phyloP scores from a whole-genome alignment of 2,113 vertebrate genomes.

The Hippolais icterina region DNA sequence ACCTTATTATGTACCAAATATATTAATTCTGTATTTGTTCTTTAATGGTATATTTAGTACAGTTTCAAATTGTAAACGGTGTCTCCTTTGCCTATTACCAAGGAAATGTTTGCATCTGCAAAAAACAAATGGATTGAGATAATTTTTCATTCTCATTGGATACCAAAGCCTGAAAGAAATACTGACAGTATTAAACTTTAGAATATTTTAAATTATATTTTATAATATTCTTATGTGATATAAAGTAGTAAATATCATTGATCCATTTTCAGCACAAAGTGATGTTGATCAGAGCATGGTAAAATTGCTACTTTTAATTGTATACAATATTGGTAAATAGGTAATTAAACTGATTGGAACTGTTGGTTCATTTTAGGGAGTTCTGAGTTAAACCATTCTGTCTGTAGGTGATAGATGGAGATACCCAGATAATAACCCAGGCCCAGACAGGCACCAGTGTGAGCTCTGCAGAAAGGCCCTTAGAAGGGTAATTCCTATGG shows the following conservation, averaged over 20 bases:
- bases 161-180: not conserved
- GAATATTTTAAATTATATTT: not conserved
- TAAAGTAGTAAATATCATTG: not conserved
- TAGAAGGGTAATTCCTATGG: not conserved
- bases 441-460: not conserved
- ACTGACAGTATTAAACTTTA: not conserved
- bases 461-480: not conserved
- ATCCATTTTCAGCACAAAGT: not conserved
- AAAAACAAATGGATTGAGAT: not conserved
- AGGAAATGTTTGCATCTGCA: not conserved
- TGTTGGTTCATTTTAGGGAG: not conserved
- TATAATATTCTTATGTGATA: not conserved
- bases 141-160: not conserved
- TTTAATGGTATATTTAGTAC: not conserved
- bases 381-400: not conserved
- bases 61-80: not conserved
- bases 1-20: accelerated
- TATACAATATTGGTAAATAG: not conserved
- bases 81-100: not conserved
- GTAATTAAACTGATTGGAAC: not conserved
- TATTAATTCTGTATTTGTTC: not conserved
- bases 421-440: not conserved
- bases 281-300: not conserved
- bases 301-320: not conserved
- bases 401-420: not conserved